Evolutionary conservation across 2,113 vertebrate genomes (phyloP), one percentile per base, ranked within the genome.

Genomic region (Epinephelus fuscoguttatus): DNA sequence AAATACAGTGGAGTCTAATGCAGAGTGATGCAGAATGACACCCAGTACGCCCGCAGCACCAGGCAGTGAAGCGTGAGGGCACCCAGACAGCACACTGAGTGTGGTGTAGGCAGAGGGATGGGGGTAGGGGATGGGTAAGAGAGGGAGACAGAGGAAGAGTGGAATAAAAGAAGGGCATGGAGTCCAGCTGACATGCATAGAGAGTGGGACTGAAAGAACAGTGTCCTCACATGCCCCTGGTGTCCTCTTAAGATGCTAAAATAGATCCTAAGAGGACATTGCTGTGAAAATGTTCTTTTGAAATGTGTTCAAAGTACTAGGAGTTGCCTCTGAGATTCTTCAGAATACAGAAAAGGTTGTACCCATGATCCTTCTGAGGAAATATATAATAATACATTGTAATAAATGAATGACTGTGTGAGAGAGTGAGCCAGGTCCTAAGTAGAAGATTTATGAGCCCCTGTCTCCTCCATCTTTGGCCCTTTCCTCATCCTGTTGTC

Each of bases 41-140:
- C 81, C 85, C 81, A 78, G 81, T 82, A 14, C 56, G 75, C 91
- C 76, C 2, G 30, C 79, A 90, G 90, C 88, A 85, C 64, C 81
- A 84, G 78, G 87, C 87, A 88, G 75, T 89, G 90, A 85, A 84
- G 88, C 86, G 68, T 88, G 84, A 91, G 84, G 88, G 75, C 80
- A 88, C 60, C 69, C 84, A 89, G 88, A 90, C 89, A 82, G 84
- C 76, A 75, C 80, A 70, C 60, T 50, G 75, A 75, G 79, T 84
- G 81, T 84, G 72, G 62, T 88, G 75, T 69, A 77, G 55, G 53
- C 69, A 27, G 71, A 70, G 75, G 45, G 19, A 55, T 77, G 62
- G 40, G 50, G 63, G 5, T 37, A 7, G 61, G 45, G 56, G 73
- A 55, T 74, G 82, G 78, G 49, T 60, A 47, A 56, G 64, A 47